Percentiles rank a stretch among this genome's conserved stretches.
Conservation (phyloP, 1,140 invertebrate species). For the Hycleus cichorii region DNA sequence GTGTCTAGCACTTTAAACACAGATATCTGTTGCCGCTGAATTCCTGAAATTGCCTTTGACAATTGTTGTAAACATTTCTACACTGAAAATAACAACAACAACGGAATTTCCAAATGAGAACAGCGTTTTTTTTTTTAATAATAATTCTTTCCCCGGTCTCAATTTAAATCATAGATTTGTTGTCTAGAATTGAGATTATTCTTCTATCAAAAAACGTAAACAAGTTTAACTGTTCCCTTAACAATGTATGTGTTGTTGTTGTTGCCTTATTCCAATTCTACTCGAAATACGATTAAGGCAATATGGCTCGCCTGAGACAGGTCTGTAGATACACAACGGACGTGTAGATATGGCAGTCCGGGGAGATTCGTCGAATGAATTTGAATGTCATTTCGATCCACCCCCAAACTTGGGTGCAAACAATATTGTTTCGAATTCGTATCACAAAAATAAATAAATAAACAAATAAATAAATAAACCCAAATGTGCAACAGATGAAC, state of each 20-base stretch:
- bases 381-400: slow-evolving; percentile 19
- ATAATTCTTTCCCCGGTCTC: too few species aligned
- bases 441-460: neutral
- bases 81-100: too few species aligned
- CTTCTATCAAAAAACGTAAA: too few species aligned
- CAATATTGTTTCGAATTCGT: neutral
- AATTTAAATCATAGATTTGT: too few species aligned
- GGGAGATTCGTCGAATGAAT: slow-evolving; percentile 14
- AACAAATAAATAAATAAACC: neutral
- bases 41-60: slow-evolving; percentile 19
- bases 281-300: slow-evolving; percentile 20
- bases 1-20: neutral
- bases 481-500: slow-evolving; percentile 2
- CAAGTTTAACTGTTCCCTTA: too few species aligned
- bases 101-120: too few species aligned
- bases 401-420: neutral
- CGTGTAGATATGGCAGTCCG: slow-evolving; percentile 15
- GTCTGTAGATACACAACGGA: slow-evolving; percentile 7
- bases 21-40: slow-evolving; percentile 12
- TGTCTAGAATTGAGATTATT: too few species aligned
- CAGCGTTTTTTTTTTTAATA: too few species aligned
- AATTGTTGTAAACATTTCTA: slow-evolving; percentile 1
- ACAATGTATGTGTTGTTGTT: too few species aligned
- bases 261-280: slow-evolving; percentile 8
- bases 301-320: slow-evolving; percentile 19